Base-by-base conservation (phyloP, 2,888 invertebrate genomes). In the Stenichneumon culpator region DNA sequence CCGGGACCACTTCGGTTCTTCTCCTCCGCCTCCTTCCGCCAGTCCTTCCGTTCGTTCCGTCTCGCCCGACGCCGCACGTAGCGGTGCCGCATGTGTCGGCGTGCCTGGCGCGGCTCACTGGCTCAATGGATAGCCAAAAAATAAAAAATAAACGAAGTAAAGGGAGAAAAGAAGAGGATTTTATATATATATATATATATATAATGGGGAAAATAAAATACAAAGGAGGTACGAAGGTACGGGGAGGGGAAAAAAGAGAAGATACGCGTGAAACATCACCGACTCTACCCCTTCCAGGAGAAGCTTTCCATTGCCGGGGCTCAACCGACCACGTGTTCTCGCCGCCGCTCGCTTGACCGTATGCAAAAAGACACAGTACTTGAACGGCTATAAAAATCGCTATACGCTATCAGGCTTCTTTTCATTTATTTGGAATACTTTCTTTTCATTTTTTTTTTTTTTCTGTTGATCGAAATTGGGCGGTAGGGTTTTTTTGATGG, bases 91-190 rank as follows among this genome's bases (percentile, higher is more conserved):
- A 19, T 6, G 65, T 39, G 65, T 39, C 50, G n/a, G 74, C 74
- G 63, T 47, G 25, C 16, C 28, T 44, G 16, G 73, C 60, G 44
- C 39, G 72, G 47, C 60, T 74, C 39, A 65, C 36, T 19, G 65
- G 36, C 32, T 65, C 65, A 74, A 74, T 74, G 28, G 74, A 47
- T 50, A 14, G 32, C 32, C 5, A 74, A 63, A 74, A 60, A 50
- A 22, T 65, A 65, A 22, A 50, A 9, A 19, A 16, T 5, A 63
- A 47, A 32, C 25, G 47, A 22, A 50, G 32, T 11, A 36, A 54
- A 50, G n/a, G 47, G 14, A 32, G n/a, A 67, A 67, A 11, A 67
- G 36, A 19, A 39, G 19, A 39, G 36, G 22, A 39, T 44, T 14
- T 0, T 39, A 44, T 44, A 44, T 44, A 14, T 44, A 44, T 44